Evolutionary conservation across 2,797 vertebrate species (phyloP).

Genomic region (Diplodus puntazzo): DNA sequence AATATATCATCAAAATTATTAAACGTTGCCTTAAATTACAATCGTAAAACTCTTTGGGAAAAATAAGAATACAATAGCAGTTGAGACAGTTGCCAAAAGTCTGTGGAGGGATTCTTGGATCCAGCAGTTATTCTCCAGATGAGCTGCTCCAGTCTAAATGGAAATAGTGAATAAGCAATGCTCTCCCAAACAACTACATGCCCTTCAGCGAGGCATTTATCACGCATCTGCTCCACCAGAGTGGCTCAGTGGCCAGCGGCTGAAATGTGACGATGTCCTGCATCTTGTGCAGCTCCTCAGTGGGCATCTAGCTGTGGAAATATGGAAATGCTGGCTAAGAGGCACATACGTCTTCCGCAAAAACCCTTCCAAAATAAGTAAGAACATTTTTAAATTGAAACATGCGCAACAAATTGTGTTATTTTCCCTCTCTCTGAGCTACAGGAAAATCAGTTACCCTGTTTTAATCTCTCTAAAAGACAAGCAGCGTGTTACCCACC

Average conservation of each 20-base stretch:
- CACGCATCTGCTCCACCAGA: conserved; percentile 26
- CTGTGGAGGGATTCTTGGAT: conserved; percentile 1
- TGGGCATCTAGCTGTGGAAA: conserved; percentile 20
- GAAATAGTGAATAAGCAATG: conserved; percentile 25
- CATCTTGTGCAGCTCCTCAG: neutral
- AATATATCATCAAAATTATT: neutral
- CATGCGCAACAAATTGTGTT: conserved; percentile 15
- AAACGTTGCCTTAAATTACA: neutral
- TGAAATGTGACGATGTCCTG: conserved; percentile 14
- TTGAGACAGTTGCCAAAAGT: neutral
- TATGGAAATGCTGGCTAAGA: conserved; percentile 5
- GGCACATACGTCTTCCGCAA: conserved; percentile 1
- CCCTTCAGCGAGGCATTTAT: conserved; percentile 51
- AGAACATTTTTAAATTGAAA: too few species aligned
- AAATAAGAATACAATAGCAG: neutral
- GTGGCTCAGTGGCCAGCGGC: conserved; percentile 13
- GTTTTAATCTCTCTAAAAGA: conserved; percentile 28
- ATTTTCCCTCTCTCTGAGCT: conserved; percentile 8
- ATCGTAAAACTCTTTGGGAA: neutral
- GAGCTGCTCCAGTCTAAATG: conserved; percentile 2
- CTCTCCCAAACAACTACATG: conserved; percentile 20
- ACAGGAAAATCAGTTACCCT: conserved; percentile 31
- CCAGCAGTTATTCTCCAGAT: conserved; percentile 15
- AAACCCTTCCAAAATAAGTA: neutral
- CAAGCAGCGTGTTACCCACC: neutral